Base-by-base conservation (phyloP, 2,888 invertebrate genomes). In the Scaptomyza flava region DNA sequence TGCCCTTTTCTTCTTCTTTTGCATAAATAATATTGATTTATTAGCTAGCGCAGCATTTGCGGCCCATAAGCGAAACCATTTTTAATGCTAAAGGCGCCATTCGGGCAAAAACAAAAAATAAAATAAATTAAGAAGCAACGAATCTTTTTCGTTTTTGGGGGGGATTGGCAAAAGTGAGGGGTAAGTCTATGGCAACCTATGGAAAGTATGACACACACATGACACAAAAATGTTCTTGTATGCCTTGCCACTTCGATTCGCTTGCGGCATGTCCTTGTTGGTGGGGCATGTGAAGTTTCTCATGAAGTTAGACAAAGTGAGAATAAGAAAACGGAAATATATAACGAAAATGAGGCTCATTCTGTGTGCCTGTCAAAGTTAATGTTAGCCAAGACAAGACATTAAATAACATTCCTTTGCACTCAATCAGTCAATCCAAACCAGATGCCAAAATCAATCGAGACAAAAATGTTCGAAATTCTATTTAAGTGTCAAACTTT, bases 21-120 rank as follows among this genome's bases (percentile, higher is more conserved):
- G 87, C 89, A 85, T 85, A 84, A 88, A 86, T 81, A 88, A 81
- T 87, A 87, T 87, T 89, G 87, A 87, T 87, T 87, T 87, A 87
- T 84, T 83, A 85, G 72, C 51, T 80, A 78, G 87, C 84, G 76
- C 81, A 81, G 68, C 77, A 82, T 87, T 81, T 87, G 83, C 68
- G 86, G 81, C 79, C 76, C 76, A 87, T 76, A 81, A 83, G 73
- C 79, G 77, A 68, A 69, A 64, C 80, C 51, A 87, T 82, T 77
- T 73, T 87, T 82, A 87, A 82, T 87, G 86, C 82, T 69, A 74
- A 79, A 77, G 64, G 52, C 63, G 63, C 63, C 77, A 43, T 59
- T 53, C 59, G 31, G 51, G 54, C 52, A 62, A 52, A 31, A 48
- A 20, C 12, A 33, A 46, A 14, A 12, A 46, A 27, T 6, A 14